Evolutionary conservation across 2,113 vertebrate species (phyloP), one percentile per base, ranked within the genome.

Genomic region (Lycaon pictus): DNA sequence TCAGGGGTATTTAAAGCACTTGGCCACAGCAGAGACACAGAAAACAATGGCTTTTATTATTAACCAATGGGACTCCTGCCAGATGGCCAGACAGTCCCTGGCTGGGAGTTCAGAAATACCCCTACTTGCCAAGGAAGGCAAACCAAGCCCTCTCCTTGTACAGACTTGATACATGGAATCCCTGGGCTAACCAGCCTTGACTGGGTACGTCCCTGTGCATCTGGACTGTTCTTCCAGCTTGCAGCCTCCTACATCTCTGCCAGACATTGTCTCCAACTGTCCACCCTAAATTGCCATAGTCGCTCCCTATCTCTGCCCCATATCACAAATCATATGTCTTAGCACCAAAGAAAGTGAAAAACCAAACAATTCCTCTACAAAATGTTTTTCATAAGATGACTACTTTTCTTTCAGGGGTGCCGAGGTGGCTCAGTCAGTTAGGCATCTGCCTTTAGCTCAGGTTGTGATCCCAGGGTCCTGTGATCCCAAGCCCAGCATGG

Each of bases 31-130:
- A 55, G n/a, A 69, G 35, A 11, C 81, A 60, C 81, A 22, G 43
- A 22, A 29, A 93, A 93, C 92, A 93, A 51, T 43, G 37, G 43
- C 82, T 69, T 19, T 62, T 74, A 56, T 60, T 88, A 85, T 85
- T 69, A 35, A 81, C 2, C 3, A 85, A 35, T 2, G 11, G 77
- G 43, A 62, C 79, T 65, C 69, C 7, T 35, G 74, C 89, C 77
- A 67, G n/a, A 55, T 2, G 11, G 60, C 88, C 72, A 72, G 69
- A 92, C 29, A 84, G 83, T 16, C 95, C 63, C 79, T 56, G 11
- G 69, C 81, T 82, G 60, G 32, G 79, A 29, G 43, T 37, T 90
- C 60, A 25, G 9, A 81, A 65, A 67, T 1, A 32, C 10, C 43
- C 55, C 71, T 79, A 3, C 67, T 82, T 16, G 25, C 65, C 96